Evolutionary conservation across 2,797 vertebrate species (phyloP).

Genomic region (Ptychadena robeensis): DNA sequence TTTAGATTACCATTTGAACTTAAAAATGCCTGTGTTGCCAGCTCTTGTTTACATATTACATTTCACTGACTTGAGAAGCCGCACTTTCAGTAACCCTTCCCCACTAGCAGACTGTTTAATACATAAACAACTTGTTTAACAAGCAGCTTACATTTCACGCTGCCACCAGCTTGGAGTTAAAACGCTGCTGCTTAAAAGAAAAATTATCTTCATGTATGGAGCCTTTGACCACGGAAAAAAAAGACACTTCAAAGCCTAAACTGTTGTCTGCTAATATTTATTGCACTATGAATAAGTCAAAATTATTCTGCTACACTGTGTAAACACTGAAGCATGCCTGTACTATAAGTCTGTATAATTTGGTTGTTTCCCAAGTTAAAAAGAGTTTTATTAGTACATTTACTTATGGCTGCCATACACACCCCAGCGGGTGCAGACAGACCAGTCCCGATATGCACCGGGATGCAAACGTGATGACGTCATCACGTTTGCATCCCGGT

Average conservation of each 20-base stretch:
- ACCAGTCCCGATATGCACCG: too few relatives aligned
- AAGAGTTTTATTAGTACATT: too few relatives aligned
- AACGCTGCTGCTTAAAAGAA: neutral
- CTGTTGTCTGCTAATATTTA: constrained; percentile 17
- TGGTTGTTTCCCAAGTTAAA: too few relatives aligned
- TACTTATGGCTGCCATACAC: too few relatives aligned
- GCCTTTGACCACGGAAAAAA: neutral
- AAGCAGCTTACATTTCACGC: constrained; percentile 6
- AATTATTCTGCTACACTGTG: constrained; percentile 1
- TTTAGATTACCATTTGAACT: too few relatives aligned
- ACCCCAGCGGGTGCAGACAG: too few relatives aligned
- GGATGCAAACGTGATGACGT: too few relatives aligned
- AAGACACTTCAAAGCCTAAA: neutral
- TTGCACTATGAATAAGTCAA: neutral
- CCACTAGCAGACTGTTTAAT: constrained; percentile 1
- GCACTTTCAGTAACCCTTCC: neutral
- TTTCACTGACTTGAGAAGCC: neutral
- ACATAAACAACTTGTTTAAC: constrained; percentile 16
- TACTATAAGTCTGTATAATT: too few relatives aligned
- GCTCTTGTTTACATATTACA: neutral
- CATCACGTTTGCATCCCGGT: too few relatives aligned
- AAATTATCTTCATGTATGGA: constrained; percentile 4
- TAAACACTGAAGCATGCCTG: too few relatives aligned
- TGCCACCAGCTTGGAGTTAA: constrained; percentile 3
- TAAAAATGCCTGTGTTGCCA: neutral